Evolutionary conservation across 2,113 vertebrate species (phyloP).

Genomic region (Vombatus ursinus): DNA sequence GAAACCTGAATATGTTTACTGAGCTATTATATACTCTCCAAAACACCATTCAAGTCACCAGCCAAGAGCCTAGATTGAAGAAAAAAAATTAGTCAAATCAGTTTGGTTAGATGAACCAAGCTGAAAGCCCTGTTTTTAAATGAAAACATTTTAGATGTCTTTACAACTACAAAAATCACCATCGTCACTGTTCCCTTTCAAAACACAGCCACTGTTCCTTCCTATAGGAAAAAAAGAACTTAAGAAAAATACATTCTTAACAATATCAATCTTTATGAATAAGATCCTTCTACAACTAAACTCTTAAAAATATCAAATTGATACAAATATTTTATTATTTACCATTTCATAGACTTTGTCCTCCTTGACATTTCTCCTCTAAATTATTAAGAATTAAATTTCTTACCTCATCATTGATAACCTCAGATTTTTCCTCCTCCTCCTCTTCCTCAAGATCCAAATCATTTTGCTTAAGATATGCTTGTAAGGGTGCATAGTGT

Average conservation of each 20-base stretch:
- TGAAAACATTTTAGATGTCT: neutral
- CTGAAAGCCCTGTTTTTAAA: neutral
- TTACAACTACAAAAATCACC: neutral
- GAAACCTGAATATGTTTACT: neutral
- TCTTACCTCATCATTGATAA: constrained; percentile 97
- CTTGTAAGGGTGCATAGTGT: constrained; percentile 92
- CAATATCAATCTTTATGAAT: neutral
- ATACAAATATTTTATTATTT: neutral
- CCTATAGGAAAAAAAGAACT: neutral
- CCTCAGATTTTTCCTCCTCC: constrained; percentile 96
- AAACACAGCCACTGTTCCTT: neutral
- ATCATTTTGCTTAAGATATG: constrained; percentile 95
- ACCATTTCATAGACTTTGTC: neutral
- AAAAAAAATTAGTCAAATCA: too few species aligned
- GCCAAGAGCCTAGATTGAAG: too few species aligned
- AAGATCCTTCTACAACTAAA: neutral
- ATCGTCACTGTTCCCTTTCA: neutral
- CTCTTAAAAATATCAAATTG: neutral
- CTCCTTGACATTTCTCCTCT: neutral
- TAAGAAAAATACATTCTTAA: neutral
- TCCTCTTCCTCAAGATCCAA: constrained; percentile 97
- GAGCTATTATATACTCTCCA: neutral
- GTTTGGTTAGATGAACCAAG: neutral
- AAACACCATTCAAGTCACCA: neutral
- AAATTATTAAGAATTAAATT: neutral